These are phyloP conservation scores for Pelusios castaneus DNA, from an alignment of 2,113 vertebrate genomes.

Conservation along the genomic window DNA sequence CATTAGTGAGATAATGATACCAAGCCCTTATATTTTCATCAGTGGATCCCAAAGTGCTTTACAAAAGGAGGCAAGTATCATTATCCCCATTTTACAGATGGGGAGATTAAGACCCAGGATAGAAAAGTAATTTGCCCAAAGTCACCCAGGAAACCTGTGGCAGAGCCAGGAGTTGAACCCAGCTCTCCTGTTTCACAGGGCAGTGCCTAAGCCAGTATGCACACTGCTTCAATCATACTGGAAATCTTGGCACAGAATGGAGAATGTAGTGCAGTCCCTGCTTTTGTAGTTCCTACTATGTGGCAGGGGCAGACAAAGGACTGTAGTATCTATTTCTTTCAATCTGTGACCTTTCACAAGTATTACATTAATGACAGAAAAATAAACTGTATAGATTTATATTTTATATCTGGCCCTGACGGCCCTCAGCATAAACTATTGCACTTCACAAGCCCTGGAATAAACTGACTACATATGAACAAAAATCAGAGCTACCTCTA, in stretches of 20 bases:
- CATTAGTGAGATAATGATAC: accelerated
- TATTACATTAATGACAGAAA: background rate
- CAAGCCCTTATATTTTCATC: background rate
- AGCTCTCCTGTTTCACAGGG: background rate
- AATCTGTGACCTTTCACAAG: background rate
- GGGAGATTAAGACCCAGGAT: accelerated
- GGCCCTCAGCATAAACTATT: background rate
- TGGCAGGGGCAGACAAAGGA: background rate
- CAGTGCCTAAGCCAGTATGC: accelerated
- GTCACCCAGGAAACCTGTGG: background rate
- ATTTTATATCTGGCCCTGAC: accelerated
- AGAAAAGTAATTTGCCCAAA: background rate
- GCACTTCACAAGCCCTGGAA: conserved; percentile 9
- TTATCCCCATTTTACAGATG: accelerated
- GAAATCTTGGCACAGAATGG: accelerated
- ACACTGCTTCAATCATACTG: background rate
- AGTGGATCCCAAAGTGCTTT: background rate
- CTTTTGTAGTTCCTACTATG: background rate
- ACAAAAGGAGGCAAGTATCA: background rate
- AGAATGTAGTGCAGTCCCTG: background rate
- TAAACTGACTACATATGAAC: conserved; percentile 9
- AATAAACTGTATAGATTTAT: background rate
- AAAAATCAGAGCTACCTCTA: background rate
- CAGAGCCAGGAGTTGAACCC: background rate
- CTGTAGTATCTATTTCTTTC: accelerated